Percentiles rank a stretch among this genome's conserved stretches.
phyloP scores from a whole-genome alignment of 2,888 invertebrate species.

The Hirtodrosophila cameraria region DNA sequence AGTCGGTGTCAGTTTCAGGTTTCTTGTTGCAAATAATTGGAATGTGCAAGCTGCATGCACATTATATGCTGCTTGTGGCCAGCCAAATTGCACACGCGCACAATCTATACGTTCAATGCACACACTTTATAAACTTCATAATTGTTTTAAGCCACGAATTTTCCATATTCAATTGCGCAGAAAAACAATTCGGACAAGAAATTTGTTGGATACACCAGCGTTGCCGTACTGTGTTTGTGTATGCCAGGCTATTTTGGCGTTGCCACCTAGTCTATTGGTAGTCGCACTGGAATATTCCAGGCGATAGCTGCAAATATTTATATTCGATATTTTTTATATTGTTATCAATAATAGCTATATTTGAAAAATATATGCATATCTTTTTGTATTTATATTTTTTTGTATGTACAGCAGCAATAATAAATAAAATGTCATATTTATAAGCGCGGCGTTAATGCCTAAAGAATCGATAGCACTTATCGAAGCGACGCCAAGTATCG shows the following conservation, averaged over 20 bases:
- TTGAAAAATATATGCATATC: too few relatives aligned
- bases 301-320: background rate
- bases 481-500: too few relatives aligned
- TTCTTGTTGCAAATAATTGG: conserved; percentile 15
- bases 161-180: conserved; percentile 52
- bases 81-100: conserved; percentile 45
- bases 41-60: conserved; percentile 84
- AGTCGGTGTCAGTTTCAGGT: conserved; percentile 84
- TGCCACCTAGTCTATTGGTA: conserved; percentile 15
- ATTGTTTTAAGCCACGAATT: conserved; percentile 13
- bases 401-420: too few relatives aligned
- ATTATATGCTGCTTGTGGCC: conserved; percentile 33
- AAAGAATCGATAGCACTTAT: too few relatives aligned
- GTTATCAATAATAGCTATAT: too few relatives aligned
- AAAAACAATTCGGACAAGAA: conserved; percentile 43
- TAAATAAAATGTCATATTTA: too few relatives aligned
- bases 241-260: conserved; percentile 54
- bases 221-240: conserved; percentile 54
- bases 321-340: too few relatives aligned
- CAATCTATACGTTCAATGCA: conserved; percentile 14
- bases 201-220: conserved; percentile 35
- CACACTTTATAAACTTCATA: conserved; percentile 6
- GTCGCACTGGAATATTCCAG: conserved; percentile 1
- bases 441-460: background rate
- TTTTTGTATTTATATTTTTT: too few relatives aligned